phyloP scores from a whole-genome alignment of 2,888 invertebrate genomes.

The Eremobia ochroleuca region DNA sequence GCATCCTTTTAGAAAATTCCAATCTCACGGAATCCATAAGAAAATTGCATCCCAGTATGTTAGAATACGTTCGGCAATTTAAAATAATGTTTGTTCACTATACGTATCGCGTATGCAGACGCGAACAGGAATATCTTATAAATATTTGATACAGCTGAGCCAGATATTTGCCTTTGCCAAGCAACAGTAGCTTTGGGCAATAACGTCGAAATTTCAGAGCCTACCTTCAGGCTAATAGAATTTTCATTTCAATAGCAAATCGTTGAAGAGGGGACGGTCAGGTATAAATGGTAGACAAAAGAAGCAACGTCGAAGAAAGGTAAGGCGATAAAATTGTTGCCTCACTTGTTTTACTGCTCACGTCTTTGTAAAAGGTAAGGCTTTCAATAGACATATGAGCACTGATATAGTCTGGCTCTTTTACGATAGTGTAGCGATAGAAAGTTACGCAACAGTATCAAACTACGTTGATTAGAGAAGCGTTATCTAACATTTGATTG shows the following conservation, averaged over 20 bases:
- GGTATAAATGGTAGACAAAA: conserved; percentile 65
- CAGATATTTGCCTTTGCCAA: conserved; percentile 80
- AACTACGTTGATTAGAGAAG: conserved; percentile 43
- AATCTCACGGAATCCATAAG: conserved; percentile 59
- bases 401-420: conserved; percentile 29
- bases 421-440: conserved; percentile 14
- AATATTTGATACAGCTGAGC: conserved; percentile 84
- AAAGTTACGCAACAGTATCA: conserved; percentile 1
- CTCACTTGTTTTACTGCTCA: conserved; percentile 54
- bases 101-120: conserved; percentile 76
- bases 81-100: conserved; percentile 76
- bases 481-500: conserved; percentile 24
- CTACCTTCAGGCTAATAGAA: conserved; percentile 78
- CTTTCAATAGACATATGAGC: conserved; percentile 40
- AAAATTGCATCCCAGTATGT: conserved; percentile 72
- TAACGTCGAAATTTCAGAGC: conserved; percentile 77
- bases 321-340: conserved; percentile 60
- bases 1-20: conserved; percentile 34
- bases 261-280: conserved; percentile 67
- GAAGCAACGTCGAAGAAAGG: conserved; percentile 55
- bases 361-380: conserved; percentile 41
- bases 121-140: conserved; percentile 82
- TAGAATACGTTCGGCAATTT: conserved; percentile 72
- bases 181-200: conserved; percentile 71
- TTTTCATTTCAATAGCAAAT: conserved; percentile 81